Evolutionary conservation across 2,113 vertebrate species (phyloP).

Genomic region (Solea senegalensis): DNA sequence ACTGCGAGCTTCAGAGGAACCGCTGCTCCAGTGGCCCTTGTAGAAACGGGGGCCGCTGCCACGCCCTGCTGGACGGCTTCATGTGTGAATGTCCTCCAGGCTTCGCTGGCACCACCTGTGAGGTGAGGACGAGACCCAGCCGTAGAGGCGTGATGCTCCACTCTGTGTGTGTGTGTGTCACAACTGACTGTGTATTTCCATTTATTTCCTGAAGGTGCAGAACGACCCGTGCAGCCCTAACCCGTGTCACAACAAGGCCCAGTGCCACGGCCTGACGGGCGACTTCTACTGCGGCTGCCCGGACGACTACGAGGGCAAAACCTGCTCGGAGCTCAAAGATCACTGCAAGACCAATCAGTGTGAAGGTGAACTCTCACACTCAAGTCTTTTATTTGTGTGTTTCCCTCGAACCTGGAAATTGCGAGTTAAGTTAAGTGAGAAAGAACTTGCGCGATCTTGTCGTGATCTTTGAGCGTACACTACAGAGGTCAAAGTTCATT

Average conservation of each 20-base stretch:
- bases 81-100: slow-evolving; percentile 87
- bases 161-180: too few relatives aligned
- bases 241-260: slow-evolving; percentile 90
- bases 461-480: too few relatives aligned
- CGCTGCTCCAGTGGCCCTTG: slow-evolving; percentile 88
- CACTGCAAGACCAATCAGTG: slow-evolving; percentile 91
- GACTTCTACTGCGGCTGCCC: slow-evolving; percentile 93
- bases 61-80: slow-evolving; percentile 82
- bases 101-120: slow-evolving; percentile 86
- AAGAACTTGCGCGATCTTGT: too few relatives aligned
- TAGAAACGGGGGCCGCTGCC: slow-evolving; percentile 85
- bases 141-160: neutral
- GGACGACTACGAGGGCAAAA: slow-evolving; percentile 90
- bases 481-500: too few relatives aligned
- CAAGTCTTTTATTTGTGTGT: too few relatives aligned
- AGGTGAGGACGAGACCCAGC: slow-evolving; percentile 80
- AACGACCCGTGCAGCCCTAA: slow-evolving; percentile 87
- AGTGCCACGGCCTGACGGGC: slow-evolving; percentile 84
- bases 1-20: slow-evolving; percentile 86
- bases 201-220: slow-evolving; percentile 78
- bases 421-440: too few relatives aligned
- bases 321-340: slow-evolving; percentile 91
- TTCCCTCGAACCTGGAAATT: too few relatives aligned
- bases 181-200: too few relatives aligned
- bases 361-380: slow-evolving; percentile 79